phyloP scores from a whole-genome alignment of 1,140 invertebrate genomes.

The Papilio helenus region DNA sequence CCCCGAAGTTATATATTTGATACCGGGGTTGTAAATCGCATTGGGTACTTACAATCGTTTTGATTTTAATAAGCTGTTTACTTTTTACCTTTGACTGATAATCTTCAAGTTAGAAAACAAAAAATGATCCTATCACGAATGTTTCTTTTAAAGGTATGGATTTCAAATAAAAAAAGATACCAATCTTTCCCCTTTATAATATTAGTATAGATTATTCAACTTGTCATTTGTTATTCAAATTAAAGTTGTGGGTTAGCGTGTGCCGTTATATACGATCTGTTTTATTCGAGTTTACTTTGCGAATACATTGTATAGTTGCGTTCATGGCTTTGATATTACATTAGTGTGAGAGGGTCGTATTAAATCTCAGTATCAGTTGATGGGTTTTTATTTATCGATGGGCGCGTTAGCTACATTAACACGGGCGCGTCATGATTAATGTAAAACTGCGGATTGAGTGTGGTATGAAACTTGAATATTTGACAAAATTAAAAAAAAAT shows the following conservation, averaged over 20 bases:
- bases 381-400: slow-evolving; percentile 37
- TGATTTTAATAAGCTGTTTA: too few species aligned
- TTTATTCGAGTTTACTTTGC: slow-evolving; percentile 5
- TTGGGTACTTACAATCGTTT: too few species aligned
- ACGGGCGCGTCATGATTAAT: slow-evolving; percentile 34
- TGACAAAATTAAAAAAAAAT: not conserved
- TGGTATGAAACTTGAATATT: not conserved
- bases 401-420: slow-evolving; percentile 30
- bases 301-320: slow-evolving; percentile 9
- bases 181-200: too few species aligned
- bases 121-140: too few species aligned
- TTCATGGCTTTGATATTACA: slow-evolving; percentile 18
- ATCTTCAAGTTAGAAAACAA: too few species aligned
- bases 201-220: too few species aligned
- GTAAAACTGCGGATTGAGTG: not conserved
- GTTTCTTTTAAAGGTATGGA: too few species aligned
- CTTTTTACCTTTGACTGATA: too few species aligned
- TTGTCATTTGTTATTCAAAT: not conserved
- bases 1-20: too few species aligned
- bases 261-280: not conserved
- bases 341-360: slow-evolving; percentile 23
- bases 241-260: too few species aligned
- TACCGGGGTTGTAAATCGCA: too few species aligned
- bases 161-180: too few species aligned
- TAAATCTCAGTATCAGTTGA: slow-evolving; percentile 38